Base-by-base conservation (phyloP, 2,113 vertebrate genomes). In the Spermophilus dauricus region DNA sequence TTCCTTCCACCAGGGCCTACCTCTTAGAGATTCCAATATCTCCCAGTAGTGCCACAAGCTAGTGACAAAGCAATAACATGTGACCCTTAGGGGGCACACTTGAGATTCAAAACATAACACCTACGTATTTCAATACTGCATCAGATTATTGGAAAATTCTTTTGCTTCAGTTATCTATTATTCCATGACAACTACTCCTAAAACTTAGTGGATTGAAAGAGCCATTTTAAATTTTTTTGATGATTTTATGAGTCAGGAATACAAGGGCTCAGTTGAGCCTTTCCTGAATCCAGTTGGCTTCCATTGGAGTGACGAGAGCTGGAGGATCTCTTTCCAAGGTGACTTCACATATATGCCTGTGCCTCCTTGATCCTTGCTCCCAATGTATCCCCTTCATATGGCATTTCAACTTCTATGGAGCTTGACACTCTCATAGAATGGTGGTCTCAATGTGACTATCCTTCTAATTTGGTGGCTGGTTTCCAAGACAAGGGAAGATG, bases 181-280 rank as follows among this genome's bases (percentile, higher is more conserved):
- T 39, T 86, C 39, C 1, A 69, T 61, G 83, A 69, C 10, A 92
- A 65, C 53, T 89, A 92, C 26, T 8, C 22, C 32, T 2, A 37
- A 92, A 95, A 51, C 3, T 80, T 76, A 67, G 30, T 70, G 34
- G 45, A 70, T 42, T 84, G 4, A 76, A 84, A 81, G 24, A 81
- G 77, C 65, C 2, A 53, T 70, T 94, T 84, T 80, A 86, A 85
- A 75, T 90, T 81, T 8, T 56, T 8, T 56, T 94, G 28, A 95
- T 84, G 77, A 82, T 56, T 86, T 86, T 76, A 75, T 89, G 39
- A 86, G 32, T 73, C 81, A 61, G 17, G 42, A 96, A 91, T 92
- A 89, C 14, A 89, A 88, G 12, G 20, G 8, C 42, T 69, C 48
- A 91, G 45, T 5, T 87, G 8, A 22, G 22, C 5, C 18, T 8